phyloP scores from a whole-genome alignment of 2,113 vertebrate species.

The Scortum barcoo region DNA sequence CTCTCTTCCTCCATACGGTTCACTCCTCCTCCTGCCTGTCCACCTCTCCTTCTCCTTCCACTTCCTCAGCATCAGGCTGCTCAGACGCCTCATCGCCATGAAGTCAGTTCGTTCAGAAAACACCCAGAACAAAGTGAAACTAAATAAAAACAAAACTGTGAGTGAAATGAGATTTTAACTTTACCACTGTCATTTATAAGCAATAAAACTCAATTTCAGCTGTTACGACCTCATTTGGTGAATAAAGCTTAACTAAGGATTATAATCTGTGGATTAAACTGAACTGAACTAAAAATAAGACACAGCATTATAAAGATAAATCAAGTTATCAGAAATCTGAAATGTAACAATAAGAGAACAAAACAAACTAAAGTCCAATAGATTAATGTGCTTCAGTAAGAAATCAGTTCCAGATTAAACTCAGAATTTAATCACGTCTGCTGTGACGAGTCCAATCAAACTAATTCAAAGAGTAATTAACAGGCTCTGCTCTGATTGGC shows the following conservation, averaged over 20 bases:
- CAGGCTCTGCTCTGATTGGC: slow-evolving; percentile 5
- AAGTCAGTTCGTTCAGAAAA: neutral
- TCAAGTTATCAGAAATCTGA: neutral
- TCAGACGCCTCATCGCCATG: slow-evolving; percentile 63
- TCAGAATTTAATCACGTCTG: too few relatives aligned
- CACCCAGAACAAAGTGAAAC: neutral
- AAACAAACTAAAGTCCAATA: neutral
- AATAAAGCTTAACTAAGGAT: too few relatives aligned
- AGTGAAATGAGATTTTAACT: too few relatives aligned
- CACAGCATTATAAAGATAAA: neutral
- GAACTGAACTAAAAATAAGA: neutral
- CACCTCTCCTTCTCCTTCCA: slow-evolving; percentile 64
- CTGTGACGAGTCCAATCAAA: neutral
- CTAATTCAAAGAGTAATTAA: neutral
- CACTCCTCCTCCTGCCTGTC: slow-evolving; percentile 59
- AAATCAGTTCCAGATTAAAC: too few relatives aligned
- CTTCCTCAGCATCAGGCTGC: slow-evolving; percentile 59
- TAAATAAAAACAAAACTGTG: neutral
- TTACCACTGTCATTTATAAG: too few relatives aligned
- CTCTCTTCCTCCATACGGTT: slow-evolving; percentile 33
- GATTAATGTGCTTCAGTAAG: too few relatives aligned
- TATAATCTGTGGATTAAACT: neutral
- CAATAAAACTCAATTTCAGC: too few relatives aligned
- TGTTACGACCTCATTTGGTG: too few relatives aligned
- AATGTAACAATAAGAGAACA: neutral